A percentile compares a stretch with the other conserved stretches of the same genome.
phyloP scores from a whole-genome alignment of 2,113 vertebrate genomes.

The Sapajus apella region DNA sequence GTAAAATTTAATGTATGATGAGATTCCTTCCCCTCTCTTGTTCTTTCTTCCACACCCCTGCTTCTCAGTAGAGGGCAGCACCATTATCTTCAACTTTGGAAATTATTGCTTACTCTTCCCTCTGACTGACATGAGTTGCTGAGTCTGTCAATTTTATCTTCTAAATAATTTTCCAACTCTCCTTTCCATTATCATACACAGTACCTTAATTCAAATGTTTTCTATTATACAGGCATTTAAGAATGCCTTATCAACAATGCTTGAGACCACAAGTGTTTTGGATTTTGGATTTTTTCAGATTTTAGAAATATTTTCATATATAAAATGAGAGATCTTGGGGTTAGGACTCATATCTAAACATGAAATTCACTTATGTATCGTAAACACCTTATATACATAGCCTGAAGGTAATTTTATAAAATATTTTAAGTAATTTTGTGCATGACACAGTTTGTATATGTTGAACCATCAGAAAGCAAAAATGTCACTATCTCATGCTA shows the following conservation, averaged over 20 bases:
- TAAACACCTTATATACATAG: background rate
- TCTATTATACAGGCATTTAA: background rate
- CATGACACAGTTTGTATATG: background rate
- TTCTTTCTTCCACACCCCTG: background rate
- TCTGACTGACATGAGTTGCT: background rate
- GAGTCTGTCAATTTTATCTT: background rate
- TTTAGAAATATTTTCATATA: background rate
- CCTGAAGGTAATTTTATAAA: background rate
- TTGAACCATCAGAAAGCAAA: background rate
- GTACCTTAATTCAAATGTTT: background rate
- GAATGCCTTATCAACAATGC: background rate
- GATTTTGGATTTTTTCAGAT: background rate
- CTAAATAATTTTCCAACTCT: constrained; percentile 5
- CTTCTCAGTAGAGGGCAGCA: background rate
- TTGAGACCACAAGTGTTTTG: background rate
- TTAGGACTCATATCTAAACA: background rate
- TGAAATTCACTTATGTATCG: background rate
- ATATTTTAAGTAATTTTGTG: background rate
- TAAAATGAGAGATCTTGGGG: background rate
- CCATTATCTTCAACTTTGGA: background rate
- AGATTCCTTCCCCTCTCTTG: background rate
- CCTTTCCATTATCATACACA: background rate
- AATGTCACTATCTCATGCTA: background rate
- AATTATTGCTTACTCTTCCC: background rate
- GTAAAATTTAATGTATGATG: background rate